Base-by-base conservation (phyloP, 2,797 vertebrate species). In the Cossypha caffra region DNA sequence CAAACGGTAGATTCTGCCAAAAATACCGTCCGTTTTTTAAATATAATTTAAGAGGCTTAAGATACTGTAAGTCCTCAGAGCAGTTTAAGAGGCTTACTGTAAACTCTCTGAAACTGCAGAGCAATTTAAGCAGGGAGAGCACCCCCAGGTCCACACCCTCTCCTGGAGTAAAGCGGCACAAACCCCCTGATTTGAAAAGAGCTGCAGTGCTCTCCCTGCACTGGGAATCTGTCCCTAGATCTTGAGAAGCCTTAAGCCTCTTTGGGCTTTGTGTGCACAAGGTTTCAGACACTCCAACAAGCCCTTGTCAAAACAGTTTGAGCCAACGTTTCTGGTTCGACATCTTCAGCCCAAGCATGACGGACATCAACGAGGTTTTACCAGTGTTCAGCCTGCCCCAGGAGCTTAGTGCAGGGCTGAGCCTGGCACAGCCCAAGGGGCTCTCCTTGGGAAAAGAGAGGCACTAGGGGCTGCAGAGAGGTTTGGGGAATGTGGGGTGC, bases 71-170 rank as follows among this genome's bases (percentile, higher is more conserved):
- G 79, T 90, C 76, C 85, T 95, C 55, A 62, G 85, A 95, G 89
- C 69, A 93, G 87, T 94, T 95, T 97, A 97, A 96, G 94, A 96
- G 82, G 94, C 94, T 94, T 96, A 95, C 95, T 90, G 62, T 90
- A 95, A 97, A 94, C 91, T 85, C 81, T 67, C 88, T 92, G 86
- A 93, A 96, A 96, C 89, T 93, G 89, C 94, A 90, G 94, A 96
- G 95, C 87, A 95, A 90, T 96, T 94, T 88, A 38, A 96, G 94
- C 73, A 90, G 87, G 42, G 48, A 59, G 73, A 91, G 80, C 83
- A 87, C 43, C 76, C 76, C 10, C 57, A 79, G 50, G 35, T 74
- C 90, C 88, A 50, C 75, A 87, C 71, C 90, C 86, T 91, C 0
- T 0, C 55, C 66, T 72, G 48, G 78, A 96, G 85, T 88, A 93